Base-by-base conservation (phyloP, 2,113 vertebrate genomes). In the Nibea coibor region DNA sequence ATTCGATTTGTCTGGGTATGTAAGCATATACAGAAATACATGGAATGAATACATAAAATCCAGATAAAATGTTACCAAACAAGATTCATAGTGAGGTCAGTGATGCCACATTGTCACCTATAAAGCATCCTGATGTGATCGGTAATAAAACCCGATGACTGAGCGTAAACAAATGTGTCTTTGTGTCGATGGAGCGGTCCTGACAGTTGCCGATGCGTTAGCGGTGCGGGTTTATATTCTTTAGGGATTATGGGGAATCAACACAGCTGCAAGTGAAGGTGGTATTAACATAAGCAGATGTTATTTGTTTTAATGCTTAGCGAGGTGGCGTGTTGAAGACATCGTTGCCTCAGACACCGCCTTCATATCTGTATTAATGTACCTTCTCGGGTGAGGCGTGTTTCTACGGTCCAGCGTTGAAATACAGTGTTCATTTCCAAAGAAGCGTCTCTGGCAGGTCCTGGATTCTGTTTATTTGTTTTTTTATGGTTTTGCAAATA, bases 281-380 rank as follows among this genome's bases (percentile, higher is more conserved):
- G 87, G 72, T 71, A 80, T 85, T 88, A 84, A 85, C 85, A 77
- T 20, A 71, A 84, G 89, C 91, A 93, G 91, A 91, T 91, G 89
- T 81, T 92, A 85, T 92, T 91, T 91, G 83, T 89, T 92, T 90
- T 90, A 87, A 72, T 83, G 82, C 85, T 83, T 69, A n/a, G 66
- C 5, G 56, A 62, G 10, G 50, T 16, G 20, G 22, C 57, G 48
- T 54, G 14, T 48, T 57, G 47, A 47, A 20, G 73, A 72, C 65
- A 10, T 51, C 51, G 69, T 24, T 50, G 63, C 66, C 64, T 76
- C 50, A 47, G 14, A 4, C 65, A 17, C 45, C 14, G 58, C 28
- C 3, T 39, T 66, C 64, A 70, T 64, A 17, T 65, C 47, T 63
- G 9, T 35, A 43, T 75, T 79, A 77, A 81, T 66, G 78, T 47